A percentile compares a stretch with the other conserved stretches of the same genome.
phyloP scores from a whole-genome alignment of 2,888 invertebrate genomes.

The Nemurella pictetii region DNA sequence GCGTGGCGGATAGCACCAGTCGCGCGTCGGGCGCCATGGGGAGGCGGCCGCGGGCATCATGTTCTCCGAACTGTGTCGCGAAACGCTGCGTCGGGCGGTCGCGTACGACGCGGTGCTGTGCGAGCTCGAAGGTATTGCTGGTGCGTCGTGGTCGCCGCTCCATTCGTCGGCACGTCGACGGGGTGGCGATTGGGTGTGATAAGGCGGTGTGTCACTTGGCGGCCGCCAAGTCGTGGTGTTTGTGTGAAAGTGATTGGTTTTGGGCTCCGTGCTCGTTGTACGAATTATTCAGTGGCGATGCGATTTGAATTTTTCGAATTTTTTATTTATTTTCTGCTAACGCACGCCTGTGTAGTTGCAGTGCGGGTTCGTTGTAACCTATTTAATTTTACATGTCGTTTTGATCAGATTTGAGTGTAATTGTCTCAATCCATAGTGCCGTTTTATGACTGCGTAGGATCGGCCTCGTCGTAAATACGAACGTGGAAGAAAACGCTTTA shows the following conservation, averaged over 20 bases:
- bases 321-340: too few species aligned
- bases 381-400: neutral
- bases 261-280: too few species aligned
- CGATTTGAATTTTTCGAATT: too few species aligned
- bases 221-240: neutral
- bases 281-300: too few species aligned
- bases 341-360: too few species aligned
- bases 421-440: neutral
- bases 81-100: constrained; percentile 58
- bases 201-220: neutral
- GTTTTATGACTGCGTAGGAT: neutral
- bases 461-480: neutral
- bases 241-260: neutral
- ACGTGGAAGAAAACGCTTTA: neutral
- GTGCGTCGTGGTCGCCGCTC: constrained; percentile 13
- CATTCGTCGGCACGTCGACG: neutral
- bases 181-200: neutral
- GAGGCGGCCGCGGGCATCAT: constrained; percentile 52
- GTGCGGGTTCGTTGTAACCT: too few species aligned
- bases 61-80: constrained; percentile 61
- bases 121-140: constrained; percentile 19
- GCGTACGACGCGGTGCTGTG: constrained; percentile 43
- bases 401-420: neutral
- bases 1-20: constrained; percentile 28
- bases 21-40: constrained; percentile 50